These are phyloP conservation scores for Mormyrops attenuatus DNA, from an alignment of 2,797 vertebrate genomes.

Conservation along the genomic window DNA sequence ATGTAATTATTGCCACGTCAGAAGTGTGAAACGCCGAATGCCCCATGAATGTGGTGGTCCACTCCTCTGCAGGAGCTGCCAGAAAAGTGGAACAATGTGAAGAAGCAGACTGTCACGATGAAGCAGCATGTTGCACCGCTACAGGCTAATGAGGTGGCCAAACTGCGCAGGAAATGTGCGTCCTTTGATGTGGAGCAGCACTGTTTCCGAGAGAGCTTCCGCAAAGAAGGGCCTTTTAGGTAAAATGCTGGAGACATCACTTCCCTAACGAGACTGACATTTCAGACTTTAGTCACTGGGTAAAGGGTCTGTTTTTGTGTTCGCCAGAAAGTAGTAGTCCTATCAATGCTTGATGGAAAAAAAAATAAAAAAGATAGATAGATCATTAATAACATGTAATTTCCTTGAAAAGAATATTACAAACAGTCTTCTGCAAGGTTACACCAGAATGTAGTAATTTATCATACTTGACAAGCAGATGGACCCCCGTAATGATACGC, in stretches of 20 bases:
- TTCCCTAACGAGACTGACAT: neutral
- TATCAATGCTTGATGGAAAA: neutral
- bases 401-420: neutral
- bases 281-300: neutral
- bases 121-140: constrained; percentile 84
- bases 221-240: constrained; percentile 78
- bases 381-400: neutral
- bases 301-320: neutral
- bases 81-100: constrained; percentile 79
- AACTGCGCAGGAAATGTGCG: constrained; percentile 69
- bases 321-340: neutral
- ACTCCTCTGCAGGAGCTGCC: constrained; percentile 73
- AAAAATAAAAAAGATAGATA: neutral
- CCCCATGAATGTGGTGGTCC: neutral
- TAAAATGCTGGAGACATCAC: constrained; percentile 36
- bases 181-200: constrained; percentile 74
- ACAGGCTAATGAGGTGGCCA: constrained; percentile 73
- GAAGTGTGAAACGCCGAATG: neutral
- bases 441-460: constrained; percentile 10
- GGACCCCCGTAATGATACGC: neutral
- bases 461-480: constrained; percentile 4
- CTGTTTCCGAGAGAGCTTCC: constrained; percentile 71
- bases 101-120: constrained; percentile 70
- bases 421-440: neutral
- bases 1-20: neutral